A percentile compares a stretch with the other conserved stretches of the same genome.
Conservation (phyloP, 1,140 invertebrate genomes). For the Brachionus rubens region DNA sequence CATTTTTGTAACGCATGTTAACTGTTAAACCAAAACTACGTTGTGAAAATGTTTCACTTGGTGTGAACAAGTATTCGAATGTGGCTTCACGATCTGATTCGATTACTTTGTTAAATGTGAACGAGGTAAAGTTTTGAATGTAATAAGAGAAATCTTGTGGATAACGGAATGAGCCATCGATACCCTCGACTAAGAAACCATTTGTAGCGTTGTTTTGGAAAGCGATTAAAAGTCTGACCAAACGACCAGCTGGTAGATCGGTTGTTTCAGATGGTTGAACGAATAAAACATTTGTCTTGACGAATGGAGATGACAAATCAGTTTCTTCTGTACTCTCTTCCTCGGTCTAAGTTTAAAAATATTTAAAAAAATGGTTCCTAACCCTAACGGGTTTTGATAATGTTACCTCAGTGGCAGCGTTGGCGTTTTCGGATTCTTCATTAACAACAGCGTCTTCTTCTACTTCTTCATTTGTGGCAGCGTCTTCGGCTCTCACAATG, state of each 20-base stretch:
- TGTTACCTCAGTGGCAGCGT: background rate
- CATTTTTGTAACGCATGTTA: slow-evolving; percentile 86
- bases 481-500: slow-evolving; percentile 18
- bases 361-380: background rate
- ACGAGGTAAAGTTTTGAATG: slow-evolving; percentile 93
- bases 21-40: slow-evolving; percentile 90
- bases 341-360: background rate
- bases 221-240: slow-evolving; percentile 90
- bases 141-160: slow-evolving; percentile 97
- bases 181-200: slow-evolving; percentile 83
- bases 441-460: slow-evolving; percentile 39
- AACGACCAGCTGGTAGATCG: slow-evolving; percentile 84
- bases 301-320: slow-evolving; percentile 1
- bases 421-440: slow-evolving; percentile 7
- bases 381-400: background rate
- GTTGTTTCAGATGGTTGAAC: slow-evolving; percentile 25
- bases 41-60: slow-evolving; percentile 88
- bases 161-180: slow-evolving; percentile 96
- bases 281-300: slow-evolving; percentile 39
- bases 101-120: slow-evolving; percentile 82
- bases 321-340: slow-evolving; percentile 14
- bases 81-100: slow-evolving; percentile 88
- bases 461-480: background rate
- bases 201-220: slow-evolving; percentile 86
- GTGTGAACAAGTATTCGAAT: slow-evolving; percentile 87